phyloP scores from a whole-genome alignment of 2,888 invertebrate genomes.

The Diaprepes abbreviatus region DNA sequence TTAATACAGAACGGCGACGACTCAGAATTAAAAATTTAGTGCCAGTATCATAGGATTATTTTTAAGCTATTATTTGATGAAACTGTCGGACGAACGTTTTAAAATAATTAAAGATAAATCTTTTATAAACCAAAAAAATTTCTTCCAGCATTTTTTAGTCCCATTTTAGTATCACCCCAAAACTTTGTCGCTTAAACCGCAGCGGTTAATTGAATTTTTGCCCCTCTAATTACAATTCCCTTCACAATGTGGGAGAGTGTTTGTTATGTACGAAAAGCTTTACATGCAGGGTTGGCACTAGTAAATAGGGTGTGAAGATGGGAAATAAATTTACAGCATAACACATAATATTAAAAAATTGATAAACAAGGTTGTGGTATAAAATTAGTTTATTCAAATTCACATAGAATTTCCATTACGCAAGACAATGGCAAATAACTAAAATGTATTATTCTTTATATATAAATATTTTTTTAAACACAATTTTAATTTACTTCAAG shows the following conservation, averaged over 20 bases:
- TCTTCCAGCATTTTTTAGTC: background rate
- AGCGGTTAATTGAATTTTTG: slow-evolving; percentile 23
- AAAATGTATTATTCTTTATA: too few relatives aligned
- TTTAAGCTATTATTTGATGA: background rate
- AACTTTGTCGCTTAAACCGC: slow-evolving; percentile 14
- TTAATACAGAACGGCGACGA: too few relatives aligned
- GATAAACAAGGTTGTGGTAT: too few relatives aligned
- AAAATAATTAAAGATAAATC: slow-evolving; percentile 3
- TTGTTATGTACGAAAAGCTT: slow-evolving; percentile 24
- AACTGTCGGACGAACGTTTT: background rate
- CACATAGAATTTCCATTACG: too few relatives aligned
- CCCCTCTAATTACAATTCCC: slow-evolving; percentile 20
- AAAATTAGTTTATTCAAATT: too few relatives aligned
- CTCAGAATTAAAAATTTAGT: too few relatives aligned
- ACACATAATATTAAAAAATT: background rate
- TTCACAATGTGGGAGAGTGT: slow-evolving; percentile 18
- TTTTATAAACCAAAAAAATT: background rate
- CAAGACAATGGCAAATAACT: too few relatives aligned
- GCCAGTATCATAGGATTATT: background rate
- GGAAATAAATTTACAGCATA: background rate
- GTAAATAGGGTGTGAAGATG: background rate
- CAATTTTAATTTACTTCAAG: too few relatives aligned
- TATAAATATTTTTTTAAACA: too few relatives aligned
- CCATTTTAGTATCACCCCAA: slow-evolving; percentile 6
- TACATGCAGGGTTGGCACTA: slow-evolving; percentile 14